phyloP scores from a whole-genome alignment of 2,797 vertebrate species.

The Brotula barbata region DNA sequence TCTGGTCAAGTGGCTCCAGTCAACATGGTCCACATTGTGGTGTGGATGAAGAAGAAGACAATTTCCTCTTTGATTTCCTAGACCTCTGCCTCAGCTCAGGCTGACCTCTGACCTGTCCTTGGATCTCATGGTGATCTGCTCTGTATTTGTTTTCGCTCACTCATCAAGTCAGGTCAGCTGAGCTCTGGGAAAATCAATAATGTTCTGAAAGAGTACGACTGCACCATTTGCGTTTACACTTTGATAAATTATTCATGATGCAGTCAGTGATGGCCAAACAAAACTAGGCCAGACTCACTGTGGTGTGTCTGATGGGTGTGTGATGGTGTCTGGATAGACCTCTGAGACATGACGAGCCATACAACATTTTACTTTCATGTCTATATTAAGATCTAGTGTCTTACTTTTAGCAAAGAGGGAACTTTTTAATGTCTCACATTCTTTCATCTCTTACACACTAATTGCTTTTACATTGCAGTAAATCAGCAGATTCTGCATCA shows the following conservation, averaged over 20 bases:
- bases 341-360: conserved; percentile 48
- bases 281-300: conserved; percentile 73
- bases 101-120: conserved; percentile 53
- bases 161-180: conserved; percentile 51
- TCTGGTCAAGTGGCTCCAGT: conserved; percentile 11
- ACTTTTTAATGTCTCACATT: conserved; percentile 23
- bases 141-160: conserved; percentile 8
- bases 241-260: conserved; percentile 74
- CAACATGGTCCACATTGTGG: conserved; percentile 14
- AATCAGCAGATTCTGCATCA: not conserved
- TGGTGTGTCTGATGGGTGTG: conserved; percentile 63
- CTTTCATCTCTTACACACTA: too few relatives aligned
- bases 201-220: conserved; percentile 65
- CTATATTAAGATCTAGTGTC: conserved; percentile 57
- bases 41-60: conserved; percentile 27
- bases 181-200: conserved; percentile 64
- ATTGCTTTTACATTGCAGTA: too few relatives aligned
- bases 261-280: conserved; percentile 54
- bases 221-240: conserved; percentile 72
- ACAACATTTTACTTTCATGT: conserved; percentile 47
- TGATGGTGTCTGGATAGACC: conserved; percentile 64
- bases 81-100: conserved; percentile 5
- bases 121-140: conserved; percentile 28
- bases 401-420: conserved; percentile 27
- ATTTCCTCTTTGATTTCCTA: conserved; percentile 48